Evolutionary conservation across 2,888 invertebrate genomes (phyloP).

Genomic region (Noctuana brunneofusca): DNA sequence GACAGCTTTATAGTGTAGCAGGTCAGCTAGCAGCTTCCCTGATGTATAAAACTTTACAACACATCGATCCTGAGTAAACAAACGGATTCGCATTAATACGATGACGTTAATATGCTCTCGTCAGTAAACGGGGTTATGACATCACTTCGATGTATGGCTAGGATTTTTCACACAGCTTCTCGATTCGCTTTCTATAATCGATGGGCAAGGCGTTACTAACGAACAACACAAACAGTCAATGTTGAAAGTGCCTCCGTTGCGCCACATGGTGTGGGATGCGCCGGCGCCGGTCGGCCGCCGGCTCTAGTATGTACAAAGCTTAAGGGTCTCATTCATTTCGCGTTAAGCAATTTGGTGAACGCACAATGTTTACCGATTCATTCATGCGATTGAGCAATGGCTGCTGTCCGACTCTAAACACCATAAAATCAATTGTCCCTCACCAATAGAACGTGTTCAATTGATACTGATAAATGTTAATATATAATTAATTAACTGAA

Average conservation of each 20-base stretch:
- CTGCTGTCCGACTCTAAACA: slow-evolving; percentile 54
- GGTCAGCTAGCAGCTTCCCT: slow-evolving; percentile 31
- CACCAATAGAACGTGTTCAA: slow-evolving; percentile 16
- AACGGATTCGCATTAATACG: slow-evolving; percentile 42
- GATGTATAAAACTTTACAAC: slow-evolving; percentile 23
- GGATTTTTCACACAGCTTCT: slow-evolving; percentile 46
- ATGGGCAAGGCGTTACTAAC: slow-evolving; percentile 69
- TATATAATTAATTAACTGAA: slow-evolving; percentile 2
- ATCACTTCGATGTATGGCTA: slow-evolving; percentile 47
- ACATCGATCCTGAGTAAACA: slow-evolving; percentile 17
- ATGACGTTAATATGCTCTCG: slow-evolving; percentile 46
- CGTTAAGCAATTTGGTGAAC: slow-evolving; percentile 79
- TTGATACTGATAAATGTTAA: neutral
- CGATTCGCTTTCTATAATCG: slow-evolving; percentile 70
- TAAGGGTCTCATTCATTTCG: slow-evolving; percentile 78
- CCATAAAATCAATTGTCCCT: slow-evolving; percentile 46
- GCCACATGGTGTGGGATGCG: slow-evolving; percentile 79
- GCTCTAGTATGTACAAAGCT: slow-evolving; percentile 62
- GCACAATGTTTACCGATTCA: slow-evolving; percentile 74
- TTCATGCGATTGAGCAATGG: slow-evolving; percentile 71
- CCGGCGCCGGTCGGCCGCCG: slow-evolving; percentile 67
- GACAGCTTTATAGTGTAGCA: slow-evolving; percentile 48
- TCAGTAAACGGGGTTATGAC: slow-evolving; percentile 49
- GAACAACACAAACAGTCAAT: slow-evolving; percentile 68
- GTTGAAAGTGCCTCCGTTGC: slow-evolving; percentile 79